Evolutionary conservation across 1,140 invertebrate species (phyloP).

Genomic region (Rhopalosiphum padi): DNA sequence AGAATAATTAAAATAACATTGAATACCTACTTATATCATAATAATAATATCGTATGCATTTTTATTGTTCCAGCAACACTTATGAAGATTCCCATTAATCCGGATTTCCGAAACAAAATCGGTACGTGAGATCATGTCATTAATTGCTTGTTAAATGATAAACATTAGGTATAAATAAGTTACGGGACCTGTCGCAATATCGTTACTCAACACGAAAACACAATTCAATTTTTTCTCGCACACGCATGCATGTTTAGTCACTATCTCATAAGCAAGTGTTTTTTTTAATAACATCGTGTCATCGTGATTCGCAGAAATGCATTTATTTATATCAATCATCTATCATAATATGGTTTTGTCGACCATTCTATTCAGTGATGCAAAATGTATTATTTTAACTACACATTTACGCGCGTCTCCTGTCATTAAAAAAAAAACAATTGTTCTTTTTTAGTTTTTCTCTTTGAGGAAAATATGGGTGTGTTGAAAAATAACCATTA

Average conservation of each 20-base stretch:
- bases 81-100: constrained; percentile 49
- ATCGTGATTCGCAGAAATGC: not conserved
- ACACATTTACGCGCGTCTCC: not conserved
- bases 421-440: not conserved
- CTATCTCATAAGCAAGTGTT: not conserved
- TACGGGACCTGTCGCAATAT: too few species aligned
- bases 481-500: not conserved
- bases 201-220: not conserved
- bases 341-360: not conserved
- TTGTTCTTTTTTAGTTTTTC: not conserved
- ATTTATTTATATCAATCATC: not conserved
- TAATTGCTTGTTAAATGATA: not conserved
- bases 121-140: constrained; percentile 47
- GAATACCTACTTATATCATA: not conserved
- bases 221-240: not conserved
- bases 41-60: not conserved
- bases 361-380: not conserved
- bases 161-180: not conserved
- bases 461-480: not conserved
- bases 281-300: not conserved
- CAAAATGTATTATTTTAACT: not conserved
- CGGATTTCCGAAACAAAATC: constrained; percentile 59
- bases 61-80: constrained; percentile 57
- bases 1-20: not conserved
- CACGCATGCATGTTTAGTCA: not conserved